Base-by-base conservation (phyloP, 2,113 vertebrate species). In the Megaceryle torquata region DNA sequence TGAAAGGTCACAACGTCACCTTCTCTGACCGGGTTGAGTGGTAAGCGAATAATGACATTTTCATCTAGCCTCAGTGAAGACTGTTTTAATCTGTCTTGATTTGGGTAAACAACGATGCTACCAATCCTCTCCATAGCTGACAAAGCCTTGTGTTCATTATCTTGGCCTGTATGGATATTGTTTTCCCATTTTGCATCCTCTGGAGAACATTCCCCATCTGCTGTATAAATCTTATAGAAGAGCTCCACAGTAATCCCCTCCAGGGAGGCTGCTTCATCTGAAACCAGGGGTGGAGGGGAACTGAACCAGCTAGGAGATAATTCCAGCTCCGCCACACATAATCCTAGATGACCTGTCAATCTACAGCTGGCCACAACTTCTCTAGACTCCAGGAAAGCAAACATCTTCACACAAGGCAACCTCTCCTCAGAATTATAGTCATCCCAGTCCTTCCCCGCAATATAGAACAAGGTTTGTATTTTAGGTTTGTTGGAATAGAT, bases 401-500 rank as follows among this genome's bases (percentile, higher is more conserved):
- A 90, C 91, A 99, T 98, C 89, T 97, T 97, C 59, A 99, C 98
- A 3, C 99, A 99, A 11, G 99, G 99, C 56, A 99, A 97, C 26
- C 96, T 95, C 51, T 98, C 98, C 0, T 77, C 84, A 0, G 98
- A 92, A 12, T 97, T 96, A 4, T 91, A 79, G 57, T 98, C 98
- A 6, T 98, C 98, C 99, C 99, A 99, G 88, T 97, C 98, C 72
- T 97, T 98, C n/a, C 99, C 99, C 0, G 97, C 97, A 14, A 99
- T 86, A 11, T 99, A 99, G 96, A 99, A 99, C 67, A 99, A 82
- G 10, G 99, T 98, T 97, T 99, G 98, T 50, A 99, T 99, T 94
- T 98, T 99, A 14, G 99, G 99, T 25, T 98, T 97, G 74, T 98
- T 98, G 72, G 98, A 98, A 67, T 98, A 98, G 51, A 99, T 98